phyloP scores from a whole-genome alignment of 2,888 invertebrate species.

The Calliscelio sp. region DNA sequence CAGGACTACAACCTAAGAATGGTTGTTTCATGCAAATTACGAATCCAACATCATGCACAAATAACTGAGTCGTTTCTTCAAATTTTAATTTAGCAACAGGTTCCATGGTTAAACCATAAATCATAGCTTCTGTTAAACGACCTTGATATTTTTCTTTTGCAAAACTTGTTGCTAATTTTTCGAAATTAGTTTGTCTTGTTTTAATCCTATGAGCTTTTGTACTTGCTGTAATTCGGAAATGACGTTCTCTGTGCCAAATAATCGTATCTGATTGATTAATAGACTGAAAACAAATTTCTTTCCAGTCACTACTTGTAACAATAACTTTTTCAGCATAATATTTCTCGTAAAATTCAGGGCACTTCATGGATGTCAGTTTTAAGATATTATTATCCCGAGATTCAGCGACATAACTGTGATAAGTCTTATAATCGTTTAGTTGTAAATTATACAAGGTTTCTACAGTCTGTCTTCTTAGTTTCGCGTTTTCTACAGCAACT shows the following conservation, averaged over 20 bases:
- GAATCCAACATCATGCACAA: conserved; percentile 38
- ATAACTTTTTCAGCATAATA: no score
- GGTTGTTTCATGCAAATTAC: conserved; percentile 35
- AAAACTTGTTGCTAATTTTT: conserved; percentile 4
- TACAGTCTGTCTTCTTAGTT: neutral
- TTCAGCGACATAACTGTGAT: no score
- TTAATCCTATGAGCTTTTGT: neutral
- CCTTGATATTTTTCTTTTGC: conserved; percentile 14
- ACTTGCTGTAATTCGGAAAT: conserved; percentile 8
- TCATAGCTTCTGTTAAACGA: conserved; percentile 26
- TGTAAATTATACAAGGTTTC: no score
- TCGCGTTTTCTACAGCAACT: no score
- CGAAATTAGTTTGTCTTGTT: neutral
- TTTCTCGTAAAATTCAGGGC: no score
- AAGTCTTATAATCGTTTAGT: no score
- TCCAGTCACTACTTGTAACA: no score
- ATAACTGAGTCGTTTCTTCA: conserved; percentile 1
- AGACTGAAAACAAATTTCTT: neutral
- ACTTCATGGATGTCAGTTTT: no score
- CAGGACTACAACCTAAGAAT: conserved; percentile 56
- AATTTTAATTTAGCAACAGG: neutral
- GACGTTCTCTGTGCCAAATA: conserved; percentile 1
- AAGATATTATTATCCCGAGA: no score
- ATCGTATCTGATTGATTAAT: neutral
- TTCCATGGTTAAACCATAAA: conserved; percentile 27